Percentiles rank a stretch among this genome's conserved stretches.
These are phyloP conservation scores for Alauda arvensis DNA, from an alignment of 2,797 vertebrate species.

Conservation along the genomic window DNA sequence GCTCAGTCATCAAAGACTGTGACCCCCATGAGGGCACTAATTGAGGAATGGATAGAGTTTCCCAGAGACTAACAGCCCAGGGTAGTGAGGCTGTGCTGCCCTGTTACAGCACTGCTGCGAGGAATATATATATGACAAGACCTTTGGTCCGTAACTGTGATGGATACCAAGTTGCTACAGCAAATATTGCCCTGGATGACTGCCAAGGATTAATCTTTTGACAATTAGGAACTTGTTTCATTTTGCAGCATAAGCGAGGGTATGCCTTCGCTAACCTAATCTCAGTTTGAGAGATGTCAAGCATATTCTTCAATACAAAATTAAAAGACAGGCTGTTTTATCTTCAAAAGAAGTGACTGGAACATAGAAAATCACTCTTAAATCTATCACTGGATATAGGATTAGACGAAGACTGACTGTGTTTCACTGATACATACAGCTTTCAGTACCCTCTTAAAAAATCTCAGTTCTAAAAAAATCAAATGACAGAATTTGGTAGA, in stretches of 20 bases:
- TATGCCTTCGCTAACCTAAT: slow-evolving; percentile 13
- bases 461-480: neutral
- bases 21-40: slow-evolving; percentile 3
- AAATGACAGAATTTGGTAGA: slow-evolving; percentile 2
- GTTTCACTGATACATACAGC: neutral
- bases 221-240: slow-evolving; percentile 55
- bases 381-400: neutral
- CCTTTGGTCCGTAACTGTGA: slow-evolving; percentile 38
- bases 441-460: slow-evolving; percentile 12
- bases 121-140: slow-evolving; percentile 21
- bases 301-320: slow-evolving; percentile 22
- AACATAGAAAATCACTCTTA: slow-evolving; percentile 24
- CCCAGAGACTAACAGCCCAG: slow-evolving; percentile 8
- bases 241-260: slow-evolving; percentile 10
- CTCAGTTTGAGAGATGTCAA: slow-evolving; percentile 42
- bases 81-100: neutral
- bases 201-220: slow-evolving; percentile 58
- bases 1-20: slow-evolving; percentile 19
- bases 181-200: slow-evolving; percentile 56
- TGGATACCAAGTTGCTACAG: slow-evolving; percentile 60
- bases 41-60: slow-evolving; percentile 23
- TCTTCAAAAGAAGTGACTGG: slow-evolving; percentile 36
- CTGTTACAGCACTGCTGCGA: neutral
- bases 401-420: slow-evolving; percentile 12
- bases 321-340: slow-evolving; percentile 37